A percentile compares a stretch with the other conserved stretches of the same genome.
Conservation (phyloP, 2,797 vertebrate genomes). For the Crenichthys baileyi region DNA sequence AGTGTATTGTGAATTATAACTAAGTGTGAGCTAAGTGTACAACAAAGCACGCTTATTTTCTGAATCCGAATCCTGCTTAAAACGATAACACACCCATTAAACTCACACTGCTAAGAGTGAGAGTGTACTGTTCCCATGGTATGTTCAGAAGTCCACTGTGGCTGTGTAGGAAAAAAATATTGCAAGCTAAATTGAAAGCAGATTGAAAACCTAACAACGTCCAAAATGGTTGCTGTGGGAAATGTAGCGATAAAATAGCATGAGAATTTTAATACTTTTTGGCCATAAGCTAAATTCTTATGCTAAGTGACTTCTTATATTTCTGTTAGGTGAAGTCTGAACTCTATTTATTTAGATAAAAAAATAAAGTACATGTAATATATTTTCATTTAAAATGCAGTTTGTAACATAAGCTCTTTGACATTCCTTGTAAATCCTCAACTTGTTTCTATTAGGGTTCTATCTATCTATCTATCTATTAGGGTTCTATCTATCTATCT, state of each 20-base stretch:
- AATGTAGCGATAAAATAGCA: background rate
- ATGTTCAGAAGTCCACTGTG: background rate
- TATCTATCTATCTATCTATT: background rate
- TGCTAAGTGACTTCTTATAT: background rate
- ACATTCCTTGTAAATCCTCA: no score
- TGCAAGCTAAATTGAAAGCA: background rate
- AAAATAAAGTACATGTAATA: background rate
- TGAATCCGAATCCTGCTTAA: background rate
- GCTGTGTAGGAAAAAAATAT: background rate
- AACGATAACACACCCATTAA: background rate
- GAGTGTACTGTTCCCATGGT: background rate
- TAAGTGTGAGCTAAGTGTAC: background rate
- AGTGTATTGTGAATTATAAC: background rate
- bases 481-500: background rate
- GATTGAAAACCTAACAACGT: background rate
- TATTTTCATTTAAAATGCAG: background rate
- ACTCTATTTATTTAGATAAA: background rate
- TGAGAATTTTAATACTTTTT: background rate
- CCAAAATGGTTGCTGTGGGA: background rate
- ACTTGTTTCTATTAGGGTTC: background rate
- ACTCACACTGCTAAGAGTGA: background rate
- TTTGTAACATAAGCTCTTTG: no score
- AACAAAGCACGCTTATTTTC: background rate
- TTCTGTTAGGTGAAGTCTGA: background rate
- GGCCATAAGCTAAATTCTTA: background rate